Evolutionary conservation across 1,140 invertebrate genomes (phyloP).

Genomic region (Procambarus clarkii): DNA sequence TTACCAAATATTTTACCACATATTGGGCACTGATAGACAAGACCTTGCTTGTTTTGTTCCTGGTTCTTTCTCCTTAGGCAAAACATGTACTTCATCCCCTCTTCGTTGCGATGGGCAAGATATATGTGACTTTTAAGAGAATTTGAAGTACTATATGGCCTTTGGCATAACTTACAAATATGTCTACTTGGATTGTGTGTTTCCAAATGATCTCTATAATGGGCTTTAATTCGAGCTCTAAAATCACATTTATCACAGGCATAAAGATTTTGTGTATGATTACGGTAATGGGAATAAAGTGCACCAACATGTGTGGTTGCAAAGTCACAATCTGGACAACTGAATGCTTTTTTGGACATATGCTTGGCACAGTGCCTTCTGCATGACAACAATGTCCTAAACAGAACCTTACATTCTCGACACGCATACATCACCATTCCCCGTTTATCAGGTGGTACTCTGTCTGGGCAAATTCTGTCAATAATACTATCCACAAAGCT

Average conservation of each 20-base stretch:
- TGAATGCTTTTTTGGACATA: slow-evolving; percentile 34
- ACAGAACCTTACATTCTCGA: slow-evolving; percentile 36
- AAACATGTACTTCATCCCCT: slow-evolving; percentile 16
- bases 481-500: slow-evolving; percentile 43
- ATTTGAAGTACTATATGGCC: slow-evolving; percentile 35
- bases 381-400: slow-evolving; percentile 5
- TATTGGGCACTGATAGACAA: slow-evolving; percentile 30
- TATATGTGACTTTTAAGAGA: slow-evolving; percentile 43
- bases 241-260: slow-evolving; percentile 42
- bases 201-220: slow-evolving; percentile 42
- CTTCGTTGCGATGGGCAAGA: slow-evolving; percentile 24
- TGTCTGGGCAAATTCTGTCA: slow-evolving; percentile 1
- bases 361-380: slow-evolving; percentile 35
- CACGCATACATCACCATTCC: slow-evolving; percentile 13
- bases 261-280: slow-evolving; percentile 46
- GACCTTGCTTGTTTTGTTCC: slow-evolving; percentile 10
- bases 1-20: slow-evolving; percentile 17
- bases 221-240: slow-evolving; percentile 34
- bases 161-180: slow-evolving; percentile 34
- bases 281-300: slow-evolving; percentile 34
- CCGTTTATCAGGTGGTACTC: neutral
- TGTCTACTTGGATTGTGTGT: slow-evolving; percentile 37
- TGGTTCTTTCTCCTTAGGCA: slow-evolving; percentile 26
- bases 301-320: slow-evolving; percentile 28
- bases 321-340: slow-evolving; percentile 44